Base-by-base conservation (phyloP, 2,797 vertebrate genomes). In the Chloroceryle amazona region DNA sequence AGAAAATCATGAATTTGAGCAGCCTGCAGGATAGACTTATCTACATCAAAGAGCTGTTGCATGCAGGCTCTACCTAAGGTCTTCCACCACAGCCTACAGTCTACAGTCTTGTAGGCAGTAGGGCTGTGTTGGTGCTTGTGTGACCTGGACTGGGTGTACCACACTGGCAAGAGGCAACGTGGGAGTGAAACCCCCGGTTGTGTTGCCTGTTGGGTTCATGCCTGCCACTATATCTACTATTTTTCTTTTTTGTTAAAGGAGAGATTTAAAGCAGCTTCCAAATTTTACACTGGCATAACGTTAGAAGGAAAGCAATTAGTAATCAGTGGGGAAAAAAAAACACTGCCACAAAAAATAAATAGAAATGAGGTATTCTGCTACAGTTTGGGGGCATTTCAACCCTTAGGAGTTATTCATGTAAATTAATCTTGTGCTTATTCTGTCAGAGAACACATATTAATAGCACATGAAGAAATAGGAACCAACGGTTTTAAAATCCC, bases 361-460 rank as follows among this genome's bases (percentile, higher is more conserved):
- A 79, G 85, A 88, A 88, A 61, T 62, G 2, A 86, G 68, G 65
- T 81, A 66, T 82, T 80, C 63, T 51, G 22, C 93, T 78, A 63
- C 85, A 87, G 31, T 88, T 71, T 16, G 35, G 66, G 73, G 79
- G 52, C 75, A 86, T 90, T 90, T 94, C 72, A 91, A 25, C 65
- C 72, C 85, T 83, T 52, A 54, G 72, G 73, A 42, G 12, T 81
- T 94, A 62, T 90, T 90, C 7, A 82, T 70, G 83, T 76, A 90
- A 95, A 87, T 92, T 20, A 94, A 93, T 85, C 73, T 70, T 79
- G 71, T 93, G 66, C 83, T 94, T 95, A 89, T 79, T 95, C 55
- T 95, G 83, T 73, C 87, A 92, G 61, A 51, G 39, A 91, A 79
- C 75, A 83, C 71, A 88, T 76, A 95, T 82, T 70, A 82, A 78